Percentiles rank a stretch among this genome's conserved stretches.
Evolutionary conservation across 2,888 invertebrate species (phyloP).

Genomic region (Macrosiphum euphorbiae): DNA sequence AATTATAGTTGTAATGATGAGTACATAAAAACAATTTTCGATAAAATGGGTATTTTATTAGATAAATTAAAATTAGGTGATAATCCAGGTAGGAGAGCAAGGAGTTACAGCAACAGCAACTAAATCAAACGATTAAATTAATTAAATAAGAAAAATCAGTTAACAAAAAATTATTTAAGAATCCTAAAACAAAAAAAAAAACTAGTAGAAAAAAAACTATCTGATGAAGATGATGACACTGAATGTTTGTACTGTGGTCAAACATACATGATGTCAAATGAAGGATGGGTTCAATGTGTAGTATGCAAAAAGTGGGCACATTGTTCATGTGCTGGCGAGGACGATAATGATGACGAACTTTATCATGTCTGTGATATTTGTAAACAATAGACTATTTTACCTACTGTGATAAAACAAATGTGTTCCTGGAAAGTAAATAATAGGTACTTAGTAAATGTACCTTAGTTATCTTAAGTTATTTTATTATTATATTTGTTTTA

Average conservation of each 20-base stretch:
- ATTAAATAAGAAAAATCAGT: neutral
- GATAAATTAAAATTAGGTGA: too few species aligned
- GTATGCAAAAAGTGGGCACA: too few species aligned
- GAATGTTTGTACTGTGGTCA: neutral
- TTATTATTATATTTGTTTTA: neutral
- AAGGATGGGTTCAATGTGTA: conserved; percentile 7
- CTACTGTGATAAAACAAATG: too few species aligned
- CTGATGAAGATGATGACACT: neutral
- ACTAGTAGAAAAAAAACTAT: neutral
- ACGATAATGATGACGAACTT: neutral
- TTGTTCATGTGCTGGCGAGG: neutral
- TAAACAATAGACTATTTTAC: neutral
- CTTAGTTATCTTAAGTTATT: neutral
- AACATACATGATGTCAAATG: neutral
- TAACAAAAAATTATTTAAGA: neutral
- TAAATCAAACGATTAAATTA: neutral
- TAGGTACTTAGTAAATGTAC: too few species aligned
- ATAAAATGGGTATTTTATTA: too few species aligned
- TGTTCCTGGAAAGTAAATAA: too few species aligned
- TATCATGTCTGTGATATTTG: conserved; percentile 7
- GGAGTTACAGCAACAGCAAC: neutral
- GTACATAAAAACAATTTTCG: too few species aligned
- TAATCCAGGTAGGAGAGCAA: too few species aligned
- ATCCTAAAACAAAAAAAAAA: neutral
- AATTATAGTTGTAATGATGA: too few species aligned